Base-by-base conservation (phyloP, 2,888 invertebrate genomes). In the Dryocosmus kuriphilus region DNA sequence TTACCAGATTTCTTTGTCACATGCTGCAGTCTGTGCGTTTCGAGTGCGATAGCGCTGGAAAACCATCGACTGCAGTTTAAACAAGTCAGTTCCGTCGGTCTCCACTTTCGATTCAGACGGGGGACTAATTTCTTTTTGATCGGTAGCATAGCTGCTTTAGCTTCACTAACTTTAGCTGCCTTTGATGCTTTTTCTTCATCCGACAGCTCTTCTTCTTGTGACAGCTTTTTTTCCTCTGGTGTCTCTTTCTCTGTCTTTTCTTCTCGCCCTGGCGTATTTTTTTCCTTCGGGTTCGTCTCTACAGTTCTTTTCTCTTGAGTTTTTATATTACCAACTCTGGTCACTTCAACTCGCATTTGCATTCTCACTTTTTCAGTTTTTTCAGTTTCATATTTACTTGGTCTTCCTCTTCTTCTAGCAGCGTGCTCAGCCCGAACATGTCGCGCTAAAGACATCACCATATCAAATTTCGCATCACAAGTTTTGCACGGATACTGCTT, bases 401-500 rank as follows among this genome's bases (percentile, higher is more conserved):
- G 84, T 78, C 85, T 85, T 16, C 86, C 85, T 76, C 87, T 85
- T 75, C 86, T 87, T 19, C 81, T 83, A 38, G 86, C 85, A 7
- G 88, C 86, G 78, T 91, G 91, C 75, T 85, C 85, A 0, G 86
- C 83, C 16, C 90, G 87, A 0, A 89, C 90, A 51, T 91, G 91
- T 75, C 91, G 87, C 0, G 91, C 91, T 14, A 91, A 79, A 0
- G 88, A 86, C 5, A 91, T 87, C 0, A 88, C 91, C 2, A 89
- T 89, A 30, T 91, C 90, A 62, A 91, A 91, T 32, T 87, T 89
- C 41, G 89, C 88, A 6, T 88, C 77, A 77, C 91, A 91, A 30
- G 87, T 86, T 81, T 91, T 91, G 79, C 91, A 91, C 19, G 88
- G 74, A 55, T 87, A 91, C 67, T 88, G 81, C 76, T 88, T 88